Evolutionary conservation across 2,797 vertebrate species (phyloP), one percentile per base, ranked within the genome.

Genomic region (Esox masquinongy): DNA sequence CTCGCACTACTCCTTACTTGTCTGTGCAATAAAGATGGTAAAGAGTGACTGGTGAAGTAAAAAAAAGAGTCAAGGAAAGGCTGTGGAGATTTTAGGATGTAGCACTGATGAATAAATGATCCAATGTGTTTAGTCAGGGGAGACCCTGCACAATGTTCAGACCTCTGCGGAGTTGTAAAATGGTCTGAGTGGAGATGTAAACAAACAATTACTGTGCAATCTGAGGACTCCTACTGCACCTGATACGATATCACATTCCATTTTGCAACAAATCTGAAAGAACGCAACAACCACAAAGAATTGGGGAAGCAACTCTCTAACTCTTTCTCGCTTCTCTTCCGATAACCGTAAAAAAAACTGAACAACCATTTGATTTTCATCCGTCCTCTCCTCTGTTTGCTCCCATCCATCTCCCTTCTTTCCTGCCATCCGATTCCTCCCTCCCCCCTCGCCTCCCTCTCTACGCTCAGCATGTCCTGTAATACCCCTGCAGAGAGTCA

Each of bases 401-500:
- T 51, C 59, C 63, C 59, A 53, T 22, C 51, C 16, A 14, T 16
- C 56, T 64, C 29, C n/a, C 34, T 17, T 26, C 5, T 1, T 14
- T 8, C 43, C 50, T 31, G 29, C 29, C 7, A 3, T 3, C 19
- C n/a, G 31, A 59, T 9, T 12, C 22, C 64, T 61, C 11, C 24
- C 66, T 51, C 22, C 22, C 2, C 14, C 8, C 36, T 15, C 49
- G 36, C 31, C 34, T 61, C 31, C 74, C 59, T 64, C 49, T 53
- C 75, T 77, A n/a, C 2, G 12, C 43, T 70, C 68, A 50, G 68
- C 43, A 50, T 22, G 22, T 24, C 68, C 68, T 26, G 19, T 70
- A 47, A 26, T 70, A 15, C 68, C 68, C 39, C n/a, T 67, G 63
- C 64, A 61, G 31, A 79, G 77, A 63, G 56, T 50, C 67, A 47